Evolutionary conservation across 2,797 vertebrate genomes (phyloP).

Genomic region (Oreochromis grahami): DNA sequence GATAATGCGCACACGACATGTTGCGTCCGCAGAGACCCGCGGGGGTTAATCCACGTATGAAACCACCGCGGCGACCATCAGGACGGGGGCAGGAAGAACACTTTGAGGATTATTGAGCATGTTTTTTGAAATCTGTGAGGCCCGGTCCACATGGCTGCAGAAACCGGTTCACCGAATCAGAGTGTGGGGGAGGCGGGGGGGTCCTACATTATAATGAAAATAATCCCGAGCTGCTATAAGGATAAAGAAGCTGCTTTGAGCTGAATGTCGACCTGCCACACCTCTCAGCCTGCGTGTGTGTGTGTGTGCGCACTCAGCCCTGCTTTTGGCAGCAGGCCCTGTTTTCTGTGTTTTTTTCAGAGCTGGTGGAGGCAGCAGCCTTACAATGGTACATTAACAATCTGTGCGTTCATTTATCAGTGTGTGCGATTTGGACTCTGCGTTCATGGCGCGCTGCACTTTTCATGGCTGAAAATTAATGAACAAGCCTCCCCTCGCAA

Average conservation of each 20-base stretch:
- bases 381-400: slow-evolving; percentile 98
- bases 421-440: slow-evolving; percentile 92
- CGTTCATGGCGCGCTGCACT: slow-evolving; percentile 99
- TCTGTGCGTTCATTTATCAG: slow-evolving; percentile 99
- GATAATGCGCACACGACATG: slow-evolving; percentile 33
- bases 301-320: slow-evolving; percentile 15
- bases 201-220: slow-evolving; percentile 68
- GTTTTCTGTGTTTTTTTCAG: slow-evolving; percentile 50
- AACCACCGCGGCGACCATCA: slow-evolving; percentile 31
- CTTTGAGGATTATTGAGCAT: slow-evolving; percentile 21
- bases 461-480: slow-evolving; percentile 99
- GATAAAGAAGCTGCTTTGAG: slow-evolving; percentile 59
- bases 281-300: slow-evolving; percentile 75
- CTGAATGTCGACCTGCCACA: slow-evolving; percentile 70
- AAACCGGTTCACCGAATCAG: slow-evolving; percentile 50
- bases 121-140: background rate
- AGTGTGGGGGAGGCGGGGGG: slow-evolving; percentile 6
- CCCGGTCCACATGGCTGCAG: slow-evolving; percentile 3
- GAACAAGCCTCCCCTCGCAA: slow-evolving; percentile 99
- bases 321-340: slow-evolving; percentile 82
- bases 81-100: slow-evolving; percentile 19
- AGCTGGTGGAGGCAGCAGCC: slow-evolving; percentile 82
- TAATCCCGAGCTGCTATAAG: slow-evolving; percentile 55
- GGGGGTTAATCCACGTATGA: slow-evolving; percentile 50
- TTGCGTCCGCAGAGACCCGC: slow-evolving; percentile 3